phyloP scores from a whole-genome alignment of 1,140 invertebrate genomes.

The Platorchestia sp. region DNA sequence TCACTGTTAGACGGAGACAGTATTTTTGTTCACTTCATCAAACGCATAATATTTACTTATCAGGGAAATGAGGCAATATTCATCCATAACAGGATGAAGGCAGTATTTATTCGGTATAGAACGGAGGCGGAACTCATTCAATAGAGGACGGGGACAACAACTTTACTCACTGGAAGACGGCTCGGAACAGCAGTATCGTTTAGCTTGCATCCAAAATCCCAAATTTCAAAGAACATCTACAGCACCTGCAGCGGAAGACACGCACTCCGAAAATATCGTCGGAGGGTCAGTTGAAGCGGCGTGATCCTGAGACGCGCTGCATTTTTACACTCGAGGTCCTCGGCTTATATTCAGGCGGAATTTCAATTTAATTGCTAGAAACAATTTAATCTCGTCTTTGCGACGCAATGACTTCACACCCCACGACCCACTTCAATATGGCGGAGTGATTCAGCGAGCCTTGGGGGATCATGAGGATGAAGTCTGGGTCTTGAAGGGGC shows the following conservation, averaged over 20 bases:
- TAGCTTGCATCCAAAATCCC: background rate
- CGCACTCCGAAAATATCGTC: background rate
- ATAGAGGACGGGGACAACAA: background rate
- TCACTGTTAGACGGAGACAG: background rate
- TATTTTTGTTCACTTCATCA: background rate
- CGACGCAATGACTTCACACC: background rate
- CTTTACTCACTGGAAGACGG: no score
- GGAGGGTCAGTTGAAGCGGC: background rate
- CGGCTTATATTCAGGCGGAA: background rate
- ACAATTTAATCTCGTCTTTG: background rate
- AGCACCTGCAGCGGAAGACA: background rate
- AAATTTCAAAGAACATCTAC: background rate
- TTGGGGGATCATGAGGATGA: background rate
- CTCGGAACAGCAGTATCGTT: background rate
- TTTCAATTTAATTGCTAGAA: background rate
- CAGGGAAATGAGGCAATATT: no score
- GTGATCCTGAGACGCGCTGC: background rate
- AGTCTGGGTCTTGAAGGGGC: no score
- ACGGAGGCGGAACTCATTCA: background rate
- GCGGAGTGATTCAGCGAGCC: background rate
- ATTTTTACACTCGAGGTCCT: background rate
- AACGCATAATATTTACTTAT: background rate
- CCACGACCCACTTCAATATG: background rate
- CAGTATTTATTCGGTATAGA: background rate
- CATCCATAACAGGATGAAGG: no score